Conservation (phyloP, 2,797 vertebrate genomes). For the Gastrophryne carolinensis region DNA sequence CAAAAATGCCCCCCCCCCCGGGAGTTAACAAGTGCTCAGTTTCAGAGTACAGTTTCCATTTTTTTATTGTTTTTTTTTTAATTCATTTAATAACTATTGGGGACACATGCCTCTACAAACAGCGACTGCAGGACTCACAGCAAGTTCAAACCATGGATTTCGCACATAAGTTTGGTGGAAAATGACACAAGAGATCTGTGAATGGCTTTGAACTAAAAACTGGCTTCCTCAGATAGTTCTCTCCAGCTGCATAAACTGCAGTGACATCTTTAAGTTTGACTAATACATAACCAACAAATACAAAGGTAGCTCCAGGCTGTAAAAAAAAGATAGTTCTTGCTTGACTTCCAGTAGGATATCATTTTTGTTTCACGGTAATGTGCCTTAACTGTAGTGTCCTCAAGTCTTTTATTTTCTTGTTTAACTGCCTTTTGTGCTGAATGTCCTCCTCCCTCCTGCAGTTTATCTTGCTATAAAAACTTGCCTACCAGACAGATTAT, state of each 20-base stretch:
- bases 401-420: background rate
- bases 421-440: no score
- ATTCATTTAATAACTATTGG: slow-evolving; percentile 18
- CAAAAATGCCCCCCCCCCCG: no score
- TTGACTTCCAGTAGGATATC: background rate
- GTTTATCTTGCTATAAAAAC: no score
- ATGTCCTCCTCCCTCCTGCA: no score
- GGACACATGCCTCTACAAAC: slow-evolving; percentile 13
- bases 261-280: slow-evolving; percentile 11
- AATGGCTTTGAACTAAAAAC: slow-evolving; percentile 30
- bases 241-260: slow-evolving; percentile 29
- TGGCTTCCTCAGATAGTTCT: background rate
- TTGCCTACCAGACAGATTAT: no score
- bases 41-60: no score
- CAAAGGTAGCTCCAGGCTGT: background rate
- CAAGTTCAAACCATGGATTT: slow-evolving; percentile 44
- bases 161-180: slow-evolving; percentile 20
- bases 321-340: background rate
- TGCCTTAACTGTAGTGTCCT: background rate
- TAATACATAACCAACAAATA: background rate
- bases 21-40: no score
- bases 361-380: background rate
- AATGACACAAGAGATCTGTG: slow-evolving; percentile 14
- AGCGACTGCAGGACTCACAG: background rate
- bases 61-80: slow-evolving; percentile 6